phyloP scores from a whole-genome alignment of 2,888 invertebrate genomes.

The Zaprionus lineosus region DNA sequence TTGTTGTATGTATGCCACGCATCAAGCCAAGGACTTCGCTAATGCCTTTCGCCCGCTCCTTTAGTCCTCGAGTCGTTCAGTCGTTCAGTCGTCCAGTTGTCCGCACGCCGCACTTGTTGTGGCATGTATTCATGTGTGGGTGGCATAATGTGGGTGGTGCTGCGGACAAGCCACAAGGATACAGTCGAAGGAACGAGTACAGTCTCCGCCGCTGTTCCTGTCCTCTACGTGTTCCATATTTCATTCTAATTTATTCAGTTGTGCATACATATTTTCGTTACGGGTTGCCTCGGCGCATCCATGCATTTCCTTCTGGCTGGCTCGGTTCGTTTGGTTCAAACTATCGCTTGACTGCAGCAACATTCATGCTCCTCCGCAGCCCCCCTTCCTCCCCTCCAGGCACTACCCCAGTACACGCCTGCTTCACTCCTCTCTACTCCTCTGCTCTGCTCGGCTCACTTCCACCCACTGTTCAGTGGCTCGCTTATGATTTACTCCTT shows the following conservation, averaged over 20 bases:
- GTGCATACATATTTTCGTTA: slow-evolving; percentile 77
- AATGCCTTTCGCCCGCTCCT: slow-evolving; percentile 40
- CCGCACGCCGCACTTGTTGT: slow-evolving; percentile 64
- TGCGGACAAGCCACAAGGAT: too few relatives aligned
- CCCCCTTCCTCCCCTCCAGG: neutral
- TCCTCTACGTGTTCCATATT: slow-evolving; percentile 75
- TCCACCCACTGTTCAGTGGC: slow-evolving; percentile 59
- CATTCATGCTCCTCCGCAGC: slow-evolving; percentile 24
- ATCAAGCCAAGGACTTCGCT: slow-evolving; percentile 35
- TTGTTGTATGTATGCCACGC: too few relatives aligned
- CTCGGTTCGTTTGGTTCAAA: slow-evolving; percentile 74
- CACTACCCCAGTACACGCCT: too few relatives aligned
- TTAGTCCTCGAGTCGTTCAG: too few relatives aligned
- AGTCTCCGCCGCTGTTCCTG: slow-evolving; percentile 41
- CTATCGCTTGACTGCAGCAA: slow-evolving; percentile 70
- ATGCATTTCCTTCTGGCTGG: slow-evolving; percentile 76
- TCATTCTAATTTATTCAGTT: slow-evolving; percentile 77
- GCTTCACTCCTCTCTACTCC: neutral
- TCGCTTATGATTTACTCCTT: slow-evolving; percentile 72
- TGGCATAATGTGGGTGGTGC: slow-evolving; percentile 2
- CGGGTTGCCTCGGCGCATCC: slow-evolving; percentile 75
- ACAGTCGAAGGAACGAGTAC: neutral
- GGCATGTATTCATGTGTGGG: slow-evolving; percentile 41
- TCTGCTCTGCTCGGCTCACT: slow-evolving; percentile 9
- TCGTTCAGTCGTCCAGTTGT: too few relatives aligned